These are phyloP conservation scores for Spongilla lacustris DNA, from an alignment of 37 sponge, comb jelly and placozoan species.

Conservation along the genomic window DNA sequence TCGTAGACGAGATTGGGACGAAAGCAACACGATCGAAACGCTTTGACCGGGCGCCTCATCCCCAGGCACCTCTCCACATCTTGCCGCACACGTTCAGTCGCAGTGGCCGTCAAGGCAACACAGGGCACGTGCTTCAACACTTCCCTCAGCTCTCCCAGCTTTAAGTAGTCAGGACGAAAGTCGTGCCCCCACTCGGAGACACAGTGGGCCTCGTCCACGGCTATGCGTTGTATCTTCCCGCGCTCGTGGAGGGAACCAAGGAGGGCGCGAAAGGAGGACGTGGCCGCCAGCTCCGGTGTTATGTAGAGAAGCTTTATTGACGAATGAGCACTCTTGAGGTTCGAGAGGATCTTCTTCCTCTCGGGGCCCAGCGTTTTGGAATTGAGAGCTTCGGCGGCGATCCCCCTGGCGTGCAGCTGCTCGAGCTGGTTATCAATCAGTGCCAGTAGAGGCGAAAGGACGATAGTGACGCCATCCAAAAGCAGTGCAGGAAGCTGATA, in stretches of 20 bases:
- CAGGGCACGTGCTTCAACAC: constrained; percentile 73
- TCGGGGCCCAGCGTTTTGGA: constrained; percentile 77
- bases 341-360: constrained; percentile 65
- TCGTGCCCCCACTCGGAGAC: constrained; percentile 99
- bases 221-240: constrained; percentile 63
- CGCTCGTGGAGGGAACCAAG: constrained; percentile 47
- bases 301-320: constrained; percentile 87
- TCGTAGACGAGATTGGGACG: constrained; percentile 89
- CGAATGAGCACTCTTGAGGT: constrained; percentile 57
- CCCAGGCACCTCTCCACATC: constrained; percentile 67
- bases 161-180: constrained; percentile 97
- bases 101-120: constrained; percentile 97
- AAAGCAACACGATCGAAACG: constrained; percentile 73
- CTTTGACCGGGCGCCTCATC: constrained; percentile 43
- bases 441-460: constrained; percentile 95
- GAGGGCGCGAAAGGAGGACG: constrained; percentile 54
- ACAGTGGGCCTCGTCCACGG: constrained; percentile 98
- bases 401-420: constrained; percentile 56
- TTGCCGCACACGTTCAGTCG: constrained; percentile 80
- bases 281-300: constrained; percentile 95
- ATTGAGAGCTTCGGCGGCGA: constrained; percentile 86
- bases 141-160: constrained; percentile 81
- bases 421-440: constrained; percentile 95
- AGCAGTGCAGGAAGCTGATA: constrained; percentile 95
- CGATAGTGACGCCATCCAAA: constrained; percentile 84